Percentiles rank a stretch among this genome's conserved stretches.
Evolutionary conservation across 2,888 invertebrate genomes (phyloP).

Genomic region (Unio pictorum): DNA sequence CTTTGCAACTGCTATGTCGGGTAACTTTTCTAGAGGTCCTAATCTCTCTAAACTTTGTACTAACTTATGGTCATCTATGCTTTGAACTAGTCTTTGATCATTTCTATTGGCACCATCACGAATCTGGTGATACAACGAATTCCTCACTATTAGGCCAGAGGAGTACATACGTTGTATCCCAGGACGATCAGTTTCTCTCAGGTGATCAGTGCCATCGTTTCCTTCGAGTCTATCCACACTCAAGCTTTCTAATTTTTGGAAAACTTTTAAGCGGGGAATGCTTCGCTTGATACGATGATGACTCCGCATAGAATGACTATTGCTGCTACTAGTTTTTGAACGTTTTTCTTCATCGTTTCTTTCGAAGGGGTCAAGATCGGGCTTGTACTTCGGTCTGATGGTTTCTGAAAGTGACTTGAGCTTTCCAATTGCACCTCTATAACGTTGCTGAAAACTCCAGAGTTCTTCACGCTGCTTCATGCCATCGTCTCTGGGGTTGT

Average conservation of each 20-base stretch:
- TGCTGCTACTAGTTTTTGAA: no score
- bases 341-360: no score
- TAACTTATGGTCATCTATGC: conserved; percentile 16
- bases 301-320: no score
- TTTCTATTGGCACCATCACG: conserved; percentile 7
- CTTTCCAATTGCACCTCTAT: conserved; percentile 27
- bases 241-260: no score
- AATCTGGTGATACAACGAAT: conserved; percentile 29
- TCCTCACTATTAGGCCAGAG: conserved; percentile 29
- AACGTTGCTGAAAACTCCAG: conserved; percentile 36
- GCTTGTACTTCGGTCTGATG: no score
- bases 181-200: neutral
- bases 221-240: no score
- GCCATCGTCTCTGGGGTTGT: conserved; percentile 37
- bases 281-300: no score
- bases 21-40: conserved; percentile 29
- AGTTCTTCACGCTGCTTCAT: conserved; percentile 33
- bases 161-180: conserved; percentile 34
- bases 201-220: no score
- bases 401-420: neutral
- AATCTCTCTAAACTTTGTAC: conserved; percentile 29
- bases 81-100: conserved; percentile 7
- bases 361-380: no score
- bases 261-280: no score
- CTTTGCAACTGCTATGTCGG: conserved; percentile 21